Conservation (phyloP, 1,140 invertebrate species). For the Proales similis region DNA sequence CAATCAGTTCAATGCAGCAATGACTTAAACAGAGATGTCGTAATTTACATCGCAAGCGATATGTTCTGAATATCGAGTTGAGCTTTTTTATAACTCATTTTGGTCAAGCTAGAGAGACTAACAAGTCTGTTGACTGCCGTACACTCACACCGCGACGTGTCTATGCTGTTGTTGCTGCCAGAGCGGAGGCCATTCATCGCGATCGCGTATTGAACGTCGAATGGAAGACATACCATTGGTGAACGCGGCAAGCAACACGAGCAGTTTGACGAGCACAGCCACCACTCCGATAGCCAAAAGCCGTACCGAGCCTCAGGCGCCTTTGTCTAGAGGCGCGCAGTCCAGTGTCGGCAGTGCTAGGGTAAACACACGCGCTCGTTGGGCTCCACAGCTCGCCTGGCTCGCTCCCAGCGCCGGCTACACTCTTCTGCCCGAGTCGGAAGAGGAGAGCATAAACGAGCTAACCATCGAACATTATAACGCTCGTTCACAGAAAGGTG, state of each 20-base stretch:
- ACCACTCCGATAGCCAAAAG: not conserved
- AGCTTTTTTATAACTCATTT: not conserved
- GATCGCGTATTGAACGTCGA: too few relatives aligned
- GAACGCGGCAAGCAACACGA: not conserved
- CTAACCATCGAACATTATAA: not conserved
- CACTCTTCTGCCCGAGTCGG: too few relatives aligned
- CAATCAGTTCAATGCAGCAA: too few relatives aligned
- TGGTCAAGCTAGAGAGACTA: not conserved
- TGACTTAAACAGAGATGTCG: not conserved
- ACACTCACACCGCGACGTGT: not conserved
- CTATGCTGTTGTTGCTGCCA: not conserved
- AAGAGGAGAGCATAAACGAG: too few relatives aligned
- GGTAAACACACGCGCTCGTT: not conserved
- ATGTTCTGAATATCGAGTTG: not conserved
- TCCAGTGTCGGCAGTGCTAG: not conserved
- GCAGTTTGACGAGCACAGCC: not conserved
- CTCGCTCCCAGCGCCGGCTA: too few relatives aligned
- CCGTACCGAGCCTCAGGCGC: not conserved
- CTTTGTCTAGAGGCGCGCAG: not conserved
- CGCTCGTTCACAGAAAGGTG: not conserved
- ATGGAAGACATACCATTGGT: constrained; percentile 1
- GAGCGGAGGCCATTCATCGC: too few relatives aligned
- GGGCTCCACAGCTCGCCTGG: too few relatives aligned
- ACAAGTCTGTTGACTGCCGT: not conserved
- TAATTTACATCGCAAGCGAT: not conserved